phyloP scores from a whole-genome alignment of 1,140 invertebrate genomes.

The Uloborus diversus region DNA sequence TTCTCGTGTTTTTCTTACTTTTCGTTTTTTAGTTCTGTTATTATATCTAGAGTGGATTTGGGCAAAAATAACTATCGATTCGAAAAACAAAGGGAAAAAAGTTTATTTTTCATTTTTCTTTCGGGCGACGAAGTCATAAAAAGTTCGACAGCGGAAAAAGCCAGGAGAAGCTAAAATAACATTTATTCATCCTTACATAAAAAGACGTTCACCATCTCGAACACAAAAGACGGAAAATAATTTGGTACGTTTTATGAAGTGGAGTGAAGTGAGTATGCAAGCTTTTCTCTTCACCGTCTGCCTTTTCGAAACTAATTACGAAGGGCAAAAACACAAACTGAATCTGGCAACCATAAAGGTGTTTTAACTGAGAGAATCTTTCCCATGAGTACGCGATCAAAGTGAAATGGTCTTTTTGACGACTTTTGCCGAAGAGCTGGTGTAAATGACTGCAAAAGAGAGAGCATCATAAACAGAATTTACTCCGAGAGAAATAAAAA shows the following conservation, averaged over 20 bases:
- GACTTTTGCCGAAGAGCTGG: slow-evolving; percentile 26
- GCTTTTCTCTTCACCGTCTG: neutral
- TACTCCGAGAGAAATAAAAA: neutral
- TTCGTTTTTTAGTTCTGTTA: slow-evolving; percentile 11
- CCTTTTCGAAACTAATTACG: slow-evolving; percentile 42
- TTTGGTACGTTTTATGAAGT: slow-evolving; percentile 37
- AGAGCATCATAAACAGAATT: slow-evolving; percentile 5
- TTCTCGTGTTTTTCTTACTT: neutral
- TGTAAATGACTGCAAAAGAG: slow-evolving; percentile 26
- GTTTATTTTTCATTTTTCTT: slow-evolving; percentile 33
- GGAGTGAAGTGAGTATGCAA: slow-evolving; percentile 35
- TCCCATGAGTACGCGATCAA: slow-evolving; percentile 33
- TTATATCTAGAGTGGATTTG: slow-evolving; percentile 22
- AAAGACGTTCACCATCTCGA: slow-evolving; percentile 18
- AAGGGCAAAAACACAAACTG: slow-evolving; percentile 48
- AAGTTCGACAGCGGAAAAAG: slow-evolving; percentile 32
- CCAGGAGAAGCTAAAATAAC: slow-evolving; percentile 28
- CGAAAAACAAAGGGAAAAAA: slow-evolving; percentile 18
- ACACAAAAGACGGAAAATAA: slow-evolving; percentile 43
- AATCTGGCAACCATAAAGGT: slow-evolving; percentile 53
- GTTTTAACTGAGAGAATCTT: slow-evolving; percentile 41
- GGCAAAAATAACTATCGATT: slow-evolving; percentile 30
- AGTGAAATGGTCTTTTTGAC: slow-evolving; percentile 45
- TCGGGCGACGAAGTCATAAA: slow-evolving; percentile 35
- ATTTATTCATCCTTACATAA: slow-evolving; percentile 34